Evolutionary conservation across 2,113 vertebrate genomes (phyloP).

Genomic region (Apteryx owenii): DNA sequence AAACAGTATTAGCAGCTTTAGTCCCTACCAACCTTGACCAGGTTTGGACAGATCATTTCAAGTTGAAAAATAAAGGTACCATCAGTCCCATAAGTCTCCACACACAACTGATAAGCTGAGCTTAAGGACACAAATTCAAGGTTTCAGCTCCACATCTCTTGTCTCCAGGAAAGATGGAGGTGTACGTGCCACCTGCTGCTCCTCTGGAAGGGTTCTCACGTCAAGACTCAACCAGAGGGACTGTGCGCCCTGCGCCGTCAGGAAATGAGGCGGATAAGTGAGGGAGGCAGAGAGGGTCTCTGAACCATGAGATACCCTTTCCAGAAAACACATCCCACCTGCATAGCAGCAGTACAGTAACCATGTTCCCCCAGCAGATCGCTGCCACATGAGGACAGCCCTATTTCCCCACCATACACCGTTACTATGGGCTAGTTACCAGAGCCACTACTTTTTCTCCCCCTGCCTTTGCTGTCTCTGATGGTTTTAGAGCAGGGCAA

Average conservation of each 20-base stretch:
- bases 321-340: neutral
- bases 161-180: neutral
- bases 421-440: neutral
- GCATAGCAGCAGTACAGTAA: neutral
- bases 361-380: neutral
- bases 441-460: neutral
- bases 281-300: neutral
- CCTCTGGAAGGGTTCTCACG: too few species aligned
- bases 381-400: accelerated
- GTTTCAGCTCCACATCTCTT: neutral
- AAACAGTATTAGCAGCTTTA: neutral
- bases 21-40: neutral
- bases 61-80: neutral
- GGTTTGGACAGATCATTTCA: neutral
- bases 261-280: neutral
- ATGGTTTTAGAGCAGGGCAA: neutral
- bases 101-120: neutral
- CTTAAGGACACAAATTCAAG: neutral
- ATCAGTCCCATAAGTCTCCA: neutral
- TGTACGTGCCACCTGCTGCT: too few species aligned
- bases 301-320: neutral
- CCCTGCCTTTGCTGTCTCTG: neutral
- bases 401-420: neutral
- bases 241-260: neutral
- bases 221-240: neutral